A percentile compares a stretch with the other conserved stretches of the same genome.
Evolutionary conservation across 2,797 vertebrate genomes (phyloP).

Genomic region (Halcyon badia): DNA sequence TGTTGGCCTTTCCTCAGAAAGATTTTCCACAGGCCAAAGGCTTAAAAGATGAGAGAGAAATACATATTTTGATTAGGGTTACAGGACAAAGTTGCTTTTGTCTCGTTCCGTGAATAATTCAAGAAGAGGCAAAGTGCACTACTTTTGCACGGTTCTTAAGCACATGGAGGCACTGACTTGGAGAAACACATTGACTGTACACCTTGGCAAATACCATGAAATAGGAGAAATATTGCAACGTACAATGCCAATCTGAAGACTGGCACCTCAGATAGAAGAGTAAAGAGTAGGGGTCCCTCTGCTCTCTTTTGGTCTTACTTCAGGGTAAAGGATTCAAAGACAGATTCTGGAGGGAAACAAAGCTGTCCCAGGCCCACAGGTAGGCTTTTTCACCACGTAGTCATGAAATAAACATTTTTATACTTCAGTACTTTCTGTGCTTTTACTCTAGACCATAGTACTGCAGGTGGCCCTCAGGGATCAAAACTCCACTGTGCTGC

Average conservation of each 20-base stretch:
- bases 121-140: neutral
- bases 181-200: neutral
- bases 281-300: neutral
- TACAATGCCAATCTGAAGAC: neutral
- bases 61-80: neutral
- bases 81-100: neutral
- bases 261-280: neutral
- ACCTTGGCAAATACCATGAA: neutral
- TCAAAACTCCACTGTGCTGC: neutral
- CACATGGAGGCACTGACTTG: rapidly evolving
- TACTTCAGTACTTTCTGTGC: neutral
- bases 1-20: neutral
- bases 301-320: neutral
- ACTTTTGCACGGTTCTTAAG: neutral
- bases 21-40: neutral
- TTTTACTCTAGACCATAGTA: neutral
- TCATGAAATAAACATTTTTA: neutral
- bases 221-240: neutral
- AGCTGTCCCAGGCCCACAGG: neutral
- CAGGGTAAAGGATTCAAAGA: neutral
- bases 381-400: neutral
- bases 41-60: neutral
- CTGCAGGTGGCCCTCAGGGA: neutral
- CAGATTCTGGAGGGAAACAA: neutral
- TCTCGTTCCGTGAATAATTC: neutral